Base-by-base conservation (phyloP, 2,888 invertebrate genomes). In the Temnothorax rugatulus region DNA sequence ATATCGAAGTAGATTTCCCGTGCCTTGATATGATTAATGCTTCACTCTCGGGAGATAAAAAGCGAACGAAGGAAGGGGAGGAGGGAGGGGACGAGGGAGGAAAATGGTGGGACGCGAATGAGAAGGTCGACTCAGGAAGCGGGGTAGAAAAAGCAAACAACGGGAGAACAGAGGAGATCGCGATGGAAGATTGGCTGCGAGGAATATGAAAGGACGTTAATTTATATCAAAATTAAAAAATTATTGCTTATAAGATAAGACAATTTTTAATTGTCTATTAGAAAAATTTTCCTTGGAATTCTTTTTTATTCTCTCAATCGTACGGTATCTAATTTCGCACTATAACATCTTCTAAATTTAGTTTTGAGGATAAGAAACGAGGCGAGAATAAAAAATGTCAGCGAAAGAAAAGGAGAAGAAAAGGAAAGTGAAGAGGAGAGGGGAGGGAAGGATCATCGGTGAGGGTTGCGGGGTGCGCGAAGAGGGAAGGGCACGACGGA, bases 1-100 rank as follows among this genome's bases (percentile, higher is more conserved):
- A 86, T 84, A 87, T 59, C 71, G 69, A 83, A 91, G 92, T 92
- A 92, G 91, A 94, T 94, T 94, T 94, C 93, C 91, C 90, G 92
- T 90, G 92, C 90, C 92, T 92, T 92, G 91, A 92, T 93, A 94
- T 94, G 94, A 94, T 94, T 94, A 94, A 94, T 94, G 93, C 91
- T 90, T 90, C 81, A 93, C 91, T 90, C 90, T 75, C 83, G 86
- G 89, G 81, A 84, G 86, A 84, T 88, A 87, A 88, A 85, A 81
- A 85, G 69, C 75, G 84, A 74, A 69, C 50, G 69, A 57, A 59
- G 54, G 18, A 66, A 44, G 44, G 29, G 52, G 21, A 13, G 52
- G n/a, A 47, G 21, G n/a, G 11, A 2, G 13, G 34, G 11, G 34
- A 7, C 34, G 34, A 50, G 7, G 8, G 38, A 44, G 50, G 41